Evolutionary conservation across 2,797 vertebrate genomes (phyloP), one percentile per base, ranked within the genome.

Genomic region (Sus cebifrons): DNA sequence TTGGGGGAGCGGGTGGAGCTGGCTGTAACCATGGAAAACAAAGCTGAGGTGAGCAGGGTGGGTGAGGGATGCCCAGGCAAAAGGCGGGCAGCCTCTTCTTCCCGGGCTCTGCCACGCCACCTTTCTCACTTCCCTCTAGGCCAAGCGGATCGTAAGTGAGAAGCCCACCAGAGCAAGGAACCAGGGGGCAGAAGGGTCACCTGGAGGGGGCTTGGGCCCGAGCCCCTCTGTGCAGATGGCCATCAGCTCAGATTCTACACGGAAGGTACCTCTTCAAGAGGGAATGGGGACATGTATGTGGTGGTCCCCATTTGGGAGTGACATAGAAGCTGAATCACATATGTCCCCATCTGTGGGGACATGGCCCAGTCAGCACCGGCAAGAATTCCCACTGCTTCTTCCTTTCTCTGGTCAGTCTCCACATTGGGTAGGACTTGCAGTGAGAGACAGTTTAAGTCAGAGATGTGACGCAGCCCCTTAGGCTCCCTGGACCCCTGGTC

Each of bases 111-210:
- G 86, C 64, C 52, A 14, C 25, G 14, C 91, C 20, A 36, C 68
- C 52, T 8, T 15, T 29, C 23, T 29, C 17, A 65, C 58, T 65
- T 40, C 73, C 52, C 32, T 10, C 67, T 98, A 99, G 99, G 99
- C 99, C 96, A 99, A 99, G 98, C 98, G 99, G 95, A 98, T 99
- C 2, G 99, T 99, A 95, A 99, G 99, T 6, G 99, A 99, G 98
- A 99, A 99, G 90, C 98, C 97, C 97, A 92, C 12, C 86, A 97
- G 0, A 95, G 91, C 29, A 98, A 98, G 27, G 78, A 64, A 12
- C 98, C 98, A 49, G 98, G 44, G 98, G 98, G n/a, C 98, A 98
- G 70, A 97, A 60, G 6, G 98, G 98, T 49, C 98, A 98, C 58
- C 64, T 77, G 92, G 99, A 95, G 93, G 99, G 99, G 96, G 95